These are phyloP conservation scores for Ecdyonurus torrentis DNA, from an alignment of 2,888 invertebrate genomes.

Conservation along the genomic window DNA sequence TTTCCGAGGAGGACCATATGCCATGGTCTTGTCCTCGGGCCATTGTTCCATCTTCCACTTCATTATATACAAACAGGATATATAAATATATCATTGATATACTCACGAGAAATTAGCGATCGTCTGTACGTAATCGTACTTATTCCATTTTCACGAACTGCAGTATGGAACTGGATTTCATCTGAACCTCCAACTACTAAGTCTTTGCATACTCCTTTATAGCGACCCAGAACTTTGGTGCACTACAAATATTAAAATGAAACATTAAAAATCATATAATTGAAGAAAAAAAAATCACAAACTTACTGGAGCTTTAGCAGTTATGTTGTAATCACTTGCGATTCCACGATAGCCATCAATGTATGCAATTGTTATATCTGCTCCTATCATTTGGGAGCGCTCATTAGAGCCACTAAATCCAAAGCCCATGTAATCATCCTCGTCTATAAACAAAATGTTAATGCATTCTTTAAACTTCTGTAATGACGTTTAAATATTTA, in stretches of 20 bases:
- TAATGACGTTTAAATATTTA: no score
- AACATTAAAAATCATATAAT: neutral
- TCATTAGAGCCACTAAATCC: constrained; percentile 62
- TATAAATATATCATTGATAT: no score
- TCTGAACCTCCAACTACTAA: constrained; percentile 64
- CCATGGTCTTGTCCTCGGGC: no score
- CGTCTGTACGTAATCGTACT: constrained; percentile 65
- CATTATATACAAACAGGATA: no score
- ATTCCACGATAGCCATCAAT: constrained; percentile 54
- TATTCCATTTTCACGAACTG: constrained; percentile 53
- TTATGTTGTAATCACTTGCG: constrained; percentile 70
- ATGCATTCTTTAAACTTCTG: no score
- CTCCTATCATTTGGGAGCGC: constrained; percentile 63
- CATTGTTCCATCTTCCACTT: no score
- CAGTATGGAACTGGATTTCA: constrained; percentile 63
- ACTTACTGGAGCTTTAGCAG: constrained; percentile 59
- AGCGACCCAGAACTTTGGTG: constrained; percentile 68
- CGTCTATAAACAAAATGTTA: constrained; percentile 28
- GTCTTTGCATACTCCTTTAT: constrained; percentile 76
- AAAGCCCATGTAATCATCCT: constrained; percentile 75
- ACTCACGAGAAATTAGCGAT: constrained; percentile 52
- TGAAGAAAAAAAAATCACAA: neutral
- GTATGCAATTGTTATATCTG: constrained; percentile 66
- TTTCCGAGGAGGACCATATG: no score
- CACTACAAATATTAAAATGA: constrained; percentile 35